phyloP scores from a whole-genome alignment of 2,113 vertebrate genomes.

The Egretta garzetta region DNA sequence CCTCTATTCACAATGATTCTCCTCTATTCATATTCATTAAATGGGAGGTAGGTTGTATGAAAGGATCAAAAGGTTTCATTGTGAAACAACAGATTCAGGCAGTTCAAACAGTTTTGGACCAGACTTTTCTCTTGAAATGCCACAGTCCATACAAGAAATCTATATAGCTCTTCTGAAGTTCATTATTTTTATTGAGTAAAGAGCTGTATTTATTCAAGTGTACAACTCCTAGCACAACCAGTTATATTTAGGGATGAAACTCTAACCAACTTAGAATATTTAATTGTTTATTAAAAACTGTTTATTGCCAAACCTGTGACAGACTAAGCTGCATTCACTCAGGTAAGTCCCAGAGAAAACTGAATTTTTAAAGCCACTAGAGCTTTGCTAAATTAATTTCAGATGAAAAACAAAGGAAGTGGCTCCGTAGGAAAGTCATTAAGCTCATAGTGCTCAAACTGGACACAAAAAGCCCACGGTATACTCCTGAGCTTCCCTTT shows the following conservation, averaged over 20 bases:
- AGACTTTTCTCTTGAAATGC: background rate
- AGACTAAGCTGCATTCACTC: background rate
- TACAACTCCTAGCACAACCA: background rate
- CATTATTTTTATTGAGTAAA: background rate
- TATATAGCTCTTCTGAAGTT: background rate
- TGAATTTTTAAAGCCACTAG: background rate
- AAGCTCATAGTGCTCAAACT: background rate
- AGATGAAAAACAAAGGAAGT: background rate
- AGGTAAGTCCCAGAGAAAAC: background rate
- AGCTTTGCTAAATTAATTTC: background rate
- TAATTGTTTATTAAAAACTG: background rate
- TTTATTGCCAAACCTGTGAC: background rate
- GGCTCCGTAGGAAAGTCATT: background rate
- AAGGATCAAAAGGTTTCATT: background rate
- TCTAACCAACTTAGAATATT: background rate
- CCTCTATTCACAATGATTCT: too few species aligned
- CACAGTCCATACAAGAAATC: background rate
- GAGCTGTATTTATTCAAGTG: background rate
- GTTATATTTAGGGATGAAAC: background rate
- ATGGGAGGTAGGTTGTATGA: background rate
- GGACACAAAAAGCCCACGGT: background rate
- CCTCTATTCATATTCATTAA: background rate
- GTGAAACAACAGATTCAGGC: background rate
- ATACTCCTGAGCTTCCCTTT: background rate
- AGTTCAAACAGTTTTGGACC: background rate